phyloP scores from a whole-genome alignment of 2,888 invertebrate genomes.

The Anagyrus pseudococci region DNA sequence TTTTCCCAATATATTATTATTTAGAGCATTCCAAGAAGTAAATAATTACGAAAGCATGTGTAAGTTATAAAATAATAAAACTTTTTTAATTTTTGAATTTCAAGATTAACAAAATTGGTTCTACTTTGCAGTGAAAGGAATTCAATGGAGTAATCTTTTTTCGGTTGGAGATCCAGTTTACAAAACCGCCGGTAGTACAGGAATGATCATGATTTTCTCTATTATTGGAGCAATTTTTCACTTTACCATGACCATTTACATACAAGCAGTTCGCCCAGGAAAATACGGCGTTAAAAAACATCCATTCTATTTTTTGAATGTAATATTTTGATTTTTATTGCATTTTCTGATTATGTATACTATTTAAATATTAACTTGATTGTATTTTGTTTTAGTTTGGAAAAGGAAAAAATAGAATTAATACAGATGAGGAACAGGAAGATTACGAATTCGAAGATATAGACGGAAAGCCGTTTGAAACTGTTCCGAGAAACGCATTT shows the following conservation, averaged over 20 bases:
- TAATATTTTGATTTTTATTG: slow-evolving; percentile 27
- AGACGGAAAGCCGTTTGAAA: slow-evolving; percentile 56
- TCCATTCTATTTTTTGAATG: slow-evolving; percentile 72
- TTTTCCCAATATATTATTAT: slow-evolving; percentile 53
- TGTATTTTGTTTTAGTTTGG: slow-evolving; percentile 4
- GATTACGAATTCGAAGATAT: slow-evolving; percentile 47
- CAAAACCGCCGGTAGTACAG: slow-evolving; percentile 60
- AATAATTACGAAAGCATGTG: slow-evolving; percentile 52
- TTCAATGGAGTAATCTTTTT: slow-evolving; percentile 63
- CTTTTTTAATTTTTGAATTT: background rate
- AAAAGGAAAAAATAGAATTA: slow-evolving; percentile 52
- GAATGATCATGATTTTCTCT: slow-evolving; percentile 75
- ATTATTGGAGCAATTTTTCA: slow-evolving; percentile 72
- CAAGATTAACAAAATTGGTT: slow-evolving; percentile 2
- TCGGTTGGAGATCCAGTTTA: slow-evolving; percentile 48
- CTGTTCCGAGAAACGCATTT: slow-evolving; percentile 46
- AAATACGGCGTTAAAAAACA: slow-evolving; percentile 80
- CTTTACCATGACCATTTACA: slow-evolving; percentile 77
- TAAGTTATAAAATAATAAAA: slow-evolving; percentile 39
- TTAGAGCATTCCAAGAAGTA: slow-evolving; percentile 51
- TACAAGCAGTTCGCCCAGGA: slow-evolving; percentile 86
- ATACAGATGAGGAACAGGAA: slow-evolving; percentile 45
- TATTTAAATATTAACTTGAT: background rate
- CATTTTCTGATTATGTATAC: no score
- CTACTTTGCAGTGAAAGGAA: slow-evolving; percentile 58